Conservation (phyloP, 2,113 vertebrate genomes). For the zebrafish (Danio rerio) region DNA sequence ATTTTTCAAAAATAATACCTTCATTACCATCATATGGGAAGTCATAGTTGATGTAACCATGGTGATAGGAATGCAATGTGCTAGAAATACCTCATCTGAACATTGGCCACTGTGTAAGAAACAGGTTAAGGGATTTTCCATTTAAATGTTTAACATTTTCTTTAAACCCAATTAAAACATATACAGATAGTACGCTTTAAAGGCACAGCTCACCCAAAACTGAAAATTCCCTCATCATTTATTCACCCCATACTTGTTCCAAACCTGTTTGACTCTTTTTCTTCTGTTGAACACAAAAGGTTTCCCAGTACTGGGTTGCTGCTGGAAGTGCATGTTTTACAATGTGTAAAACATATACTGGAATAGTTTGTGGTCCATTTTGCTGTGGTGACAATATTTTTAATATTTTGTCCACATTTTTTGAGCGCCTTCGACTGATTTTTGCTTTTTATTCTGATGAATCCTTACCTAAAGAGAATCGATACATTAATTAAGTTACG, state of each 20-base stretch:
- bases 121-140: background rate
- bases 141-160: background rate
- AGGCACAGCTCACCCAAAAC: too few relatives aligned
- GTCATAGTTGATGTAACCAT: constrained; percentile 17
- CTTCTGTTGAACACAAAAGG: background rate
- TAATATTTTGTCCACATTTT: too few relatives aligned
- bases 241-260: too few relatives aligned
- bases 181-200: background rate
- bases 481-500: too few relatives aligned
- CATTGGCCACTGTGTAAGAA: background rate
- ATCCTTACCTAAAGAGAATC: too few relatives aligned
- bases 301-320: background rate
- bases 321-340: too few relatives aligned
- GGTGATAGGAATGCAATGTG: background rate
- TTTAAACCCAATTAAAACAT: background rate
- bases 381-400: too few relatives aligned
- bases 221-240: too few relatives aligned
- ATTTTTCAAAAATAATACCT: background rate
- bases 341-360: too few relatives aligned
- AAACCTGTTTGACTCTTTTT: background rate
- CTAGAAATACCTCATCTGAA: background rate
- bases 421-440: too few relatives aligned
- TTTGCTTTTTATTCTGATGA: too few relatives aligned
- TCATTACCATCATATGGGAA: background rate
- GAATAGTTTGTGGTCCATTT: too few relatives aligned